phyloP scores from a whole-genome alignment of 2,113 vertebrate species.

The Lutjanus erythropterus region DNA sequence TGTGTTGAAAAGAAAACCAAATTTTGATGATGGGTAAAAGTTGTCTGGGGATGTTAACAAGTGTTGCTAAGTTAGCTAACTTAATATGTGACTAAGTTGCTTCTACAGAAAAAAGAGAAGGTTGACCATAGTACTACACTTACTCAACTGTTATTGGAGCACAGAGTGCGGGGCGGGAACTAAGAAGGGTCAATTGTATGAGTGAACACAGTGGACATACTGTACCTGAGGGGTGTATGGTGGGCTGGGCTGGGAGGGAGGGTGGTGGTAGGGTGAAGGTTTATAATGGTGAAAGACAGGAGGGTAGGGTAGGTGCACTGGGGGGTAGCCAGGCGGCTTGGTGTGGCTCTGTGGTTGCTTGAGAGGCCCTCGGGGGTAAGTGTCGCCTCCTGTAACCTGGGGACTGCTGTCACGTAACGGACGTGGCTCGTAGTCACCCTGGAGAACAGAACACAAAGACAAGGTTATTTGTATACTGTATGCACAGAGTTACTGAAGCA shows the following conservation, averaged over 20 bases:
- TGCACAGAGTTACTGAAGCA: background rate
- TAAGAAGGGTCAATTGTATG: too few species aligned
- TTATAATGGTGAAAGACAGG: slow-evolving; percentile 94
- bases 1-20: too few species aligned
- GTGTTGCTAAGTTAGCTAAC: too few species aligned
- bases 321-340: slow-evolving; percentile 90
- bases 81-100: too few species aligned
- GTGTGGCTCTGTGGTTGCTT: slow-evolving; percentile 97
- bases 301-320: slow-evolving; percentile 90
- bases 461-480: background rate
- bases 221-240: slow-evolving; percentile 92
- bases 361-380: slow-evolving; percentile 91
- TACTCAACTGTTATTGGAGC: too few species aligned
- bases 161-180: too few species aligned
- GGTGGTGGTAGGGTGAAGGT: slow-evolving; percentile 91
- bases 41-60: too few species aligned
- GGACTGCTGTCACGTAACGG: slow-evolving; percentile 90
- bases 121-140: too few species aligned
- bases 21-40: too few species aligned
- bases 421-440: slow-evolving; percentile 96
- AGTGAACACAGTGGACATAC: background rate
- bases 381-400: slow-evolving; percentile 90
- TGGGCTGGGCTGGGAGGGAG: slow-evolving; percentile 90
- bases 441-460: slow-evolving; percentile 28
- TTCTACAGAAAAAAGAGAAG: too few species aligned